Evolutionary conservation across 2,888 invertebrate genomes (phyloP), one percentile per base, ranked within the genome.

Genomic region (Tiliacea aurago): DNA sequence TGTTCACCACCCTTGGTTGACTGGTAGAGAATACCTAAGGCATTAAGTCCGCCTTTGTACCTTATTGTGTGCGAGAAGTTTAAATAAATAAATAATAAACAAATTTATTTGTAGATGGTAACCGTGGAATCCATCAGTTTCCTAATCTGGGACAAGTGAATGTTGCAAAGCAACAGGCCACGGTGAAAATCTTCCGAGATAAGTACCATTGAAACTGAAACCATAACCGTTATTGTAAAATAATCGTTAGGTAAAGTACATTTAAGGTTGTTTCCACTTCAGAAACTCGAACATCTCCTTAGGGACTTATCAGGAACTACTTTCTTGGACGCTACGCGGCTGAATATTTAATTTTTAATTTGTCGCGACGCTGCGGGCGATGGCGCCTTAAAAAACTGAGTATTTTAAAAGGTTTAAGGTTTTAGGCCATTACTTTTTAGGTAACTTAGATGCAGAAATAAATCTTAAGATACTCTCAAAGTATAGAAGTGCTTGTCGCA

Each of bases 321-420:
- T 83, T 79, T 83, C 80, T 70, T 64, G 74, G 69, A 33, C 55
- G 71, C 69, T n/a, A 59, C 1, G 51, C 55, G 47, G 13, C 23
- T 81, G 83, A 83, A 81, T 81, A 79, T 81, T 81, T 81, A 79
- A 79, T 83, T 70, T 83, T 33, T 66, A 83, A 83, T 83, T 80
- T 80, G 80, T 51, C 53, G 65, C 65, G 28, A 33, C 62, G 20
- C n/a, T 61, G 45, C 33, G 2, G 4, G 13, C 28, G 41, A 69
- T 28, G 5, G 23, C 49, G 28, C 28, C 20, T 58, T 69, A 33
- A 61, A 28, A 75, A 43, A 20, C 20, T 49, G 41, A 47, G 11
- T 20, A 41, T 58, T 67, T n/a, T 20, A 37, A 53, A 41, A 65
- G 18, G 13, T 33, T 28, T 56, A 11, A 45, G 13, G n/a, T 20